Percentiles rank a stretch among this genome's conserved stretches.
Evolutionary conservation across 2,113 vertebrate genomes (phyloP).

Genomic region (Salvelinus namaycush): DNA sequence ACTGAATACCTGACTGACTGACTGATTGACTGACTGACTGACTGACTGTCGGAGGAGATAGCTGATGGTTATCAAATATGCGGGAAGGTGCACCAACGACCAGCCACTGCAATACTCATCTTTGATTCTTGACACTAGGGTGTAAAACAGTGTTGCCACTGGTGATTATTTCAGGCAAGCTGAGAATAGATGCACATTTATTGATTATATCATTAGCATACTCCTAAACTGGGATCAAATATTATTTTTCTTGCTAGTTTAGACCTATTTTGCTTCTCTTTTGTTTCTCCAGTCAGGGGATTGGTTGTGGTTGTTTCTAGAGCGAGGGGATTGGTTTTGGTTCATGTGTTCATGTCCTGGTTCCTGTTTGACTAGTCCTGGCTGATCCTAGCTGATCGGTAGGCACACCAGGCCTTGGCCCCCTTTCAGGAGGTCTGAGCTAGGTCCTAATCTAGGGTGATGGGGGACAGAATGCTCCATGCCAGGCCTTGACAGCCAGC

Average conservation of each 20-base stretch:
- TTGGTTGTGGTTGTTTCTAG: neutral
- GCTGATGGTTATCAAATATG: neutral
- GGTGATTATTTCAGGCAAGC: too few relatives aligned
- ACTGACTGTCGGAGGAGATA: neutral
- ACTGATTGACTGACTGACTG: neutral
- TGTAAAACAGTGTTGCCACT: too few relatives aligned
- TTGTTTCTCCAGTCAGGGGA: too few relatives aligned
- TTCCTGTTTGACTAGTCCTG: conserved; percentile 26
- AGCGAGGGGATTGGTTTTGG: neutral
- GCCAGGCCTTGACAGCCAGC: conserved; percentile 30
- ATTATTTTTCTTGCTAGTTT: too few relatives aligned
- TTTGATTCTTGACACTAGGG: too few relatives aligned
- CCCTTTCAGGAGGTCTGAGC: conserved; percentile 20
- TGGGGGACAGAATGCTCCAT: conserved; percentile 20
- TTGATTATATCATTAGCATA: too few relatives aligned
- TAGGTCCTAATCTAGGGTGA: conserved; percentile 26
- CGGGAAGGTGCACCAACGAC: neutral
- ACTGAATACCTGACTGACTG: neutral
- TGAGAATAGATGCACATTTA: too few relatives aligned
- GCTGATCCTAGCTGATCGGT: conserved; percentile 16
- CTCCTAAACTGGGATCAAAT: too few relatives aligned
- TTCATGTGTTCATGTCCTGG: conserved; percentile 8
- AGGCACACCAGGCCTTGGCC: conserved; percentile 25
- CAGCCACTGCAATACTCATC: too few relatives aligned
- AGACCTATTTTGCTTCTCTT: too few relatives aligned